Evolutionary conservation across 2,888 invertebrate species (phyloP).

Genomic region (Patella pellucida): DNA sequence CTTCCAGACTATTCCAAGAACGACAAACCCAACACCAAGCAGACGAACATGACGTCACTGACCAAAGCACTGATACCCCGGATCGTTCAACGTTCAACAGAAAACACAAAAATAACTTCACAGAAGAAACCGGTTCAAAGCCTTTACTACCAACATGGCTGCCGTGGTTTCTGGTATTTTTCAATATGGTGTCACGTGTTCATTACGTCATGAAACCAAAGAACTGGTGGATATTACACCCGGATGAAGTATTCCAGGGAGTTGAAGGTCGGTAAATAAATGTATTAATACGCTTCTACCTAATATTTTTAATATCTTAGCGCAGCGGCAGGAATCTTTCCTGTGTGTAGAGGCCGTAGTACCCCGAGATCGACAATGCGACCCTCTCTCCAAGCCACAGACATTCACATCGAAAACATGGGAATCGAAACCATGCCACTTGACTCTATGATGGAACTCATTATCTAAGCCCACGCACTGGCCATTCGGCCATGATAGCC

Average conservation of each 20-base stretch:
- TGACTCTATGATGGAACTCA: too few species aligned
- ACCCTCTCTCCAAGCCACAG: too few species aligned
- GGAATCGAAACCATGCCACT: too few species aligned
- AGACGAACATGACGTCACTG: not conserved
- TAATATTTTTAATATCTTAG: too few species aligned
- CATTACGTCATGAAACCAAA: conserved; percentile 44
- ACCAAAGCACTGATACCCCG: not conserved
- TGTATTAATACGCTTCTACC: too few species aligned
- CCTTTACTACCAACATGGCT: conserved; percentile 44
- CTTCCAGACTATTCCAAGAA: not conserved
- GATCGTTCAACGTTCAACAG: not conserved
- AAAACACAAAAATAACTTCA: not conserved
- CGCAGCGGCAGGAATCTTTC: too few species aligned
- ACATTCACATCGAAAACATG: too few species aligned
- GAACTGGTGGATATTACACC: conserved; percentile 64
- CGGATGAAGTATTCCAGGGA: conserved; percentile 63
- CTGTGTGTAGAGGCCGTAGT: too few species aligned
- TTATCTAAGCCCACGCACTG: too few species aligned
- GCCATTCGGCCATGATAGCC: too few species aligned
- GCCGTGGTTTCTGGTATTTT: conserved; percentile 44
- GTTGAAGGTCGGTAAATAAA: conserved; percentile 51
- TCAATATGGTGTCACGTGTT: conserved; percentile 44
- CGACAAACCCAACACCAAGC: not conserved
- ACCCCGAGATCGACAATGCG: too few species aligned
- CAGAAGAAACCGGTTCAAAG: not conserved